Evolutionary conservation across 2,113 vertebrate genomes (phyloP), one percentile per base, ranked within the genome.

Genomic region (Tringa solitaria): DNA sequence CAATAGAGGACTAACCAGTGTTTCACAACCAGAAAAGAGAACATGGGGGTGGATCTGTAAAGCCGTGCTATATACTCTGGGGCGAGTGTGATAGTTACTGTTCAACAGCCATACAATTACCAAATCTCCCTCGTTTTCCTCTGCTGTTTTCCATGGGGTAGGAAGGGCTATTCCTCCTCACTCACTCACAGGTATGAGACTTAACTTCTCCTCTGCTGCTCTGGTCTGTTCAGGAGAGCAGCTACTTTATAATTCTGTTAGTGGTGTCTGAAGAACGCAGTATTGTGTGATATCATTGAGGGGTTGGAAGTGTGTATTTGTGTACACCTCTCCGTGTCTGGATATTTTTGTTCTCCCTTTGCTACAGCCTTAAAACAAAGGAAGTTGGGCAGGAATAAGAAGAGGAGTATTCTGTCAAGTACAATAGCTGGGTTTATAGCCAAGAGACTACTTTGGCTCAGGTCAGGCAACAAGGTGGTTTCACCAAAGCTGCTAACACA

Each of bases 21-120:
- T 76, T 93, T 90, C 39, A 82, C 69, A 68, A 54, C 43, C 27
- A 56, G 65, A 75, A 89, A 78, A 78, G 24, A 4, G 6, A 76
- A 59, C 8, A 33, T 41, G 64, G 32, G 17, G 2, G 3, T 74
- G 54, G 13, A 4, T 91, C 70, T 91, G n/a, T 68, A 33, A 75
- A 75, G 26, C 54, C 1, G 0, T 28, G 57, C 22, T 75, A 2
- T 0, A 1, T 48, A 18, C 56, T 56, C 13, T 72, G 56, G 15
- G 12, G 7, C 2, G 0, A 39, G 10, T 57, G 27, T 48, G 30
- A 54, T 41, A 19, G 45, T 54, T 51, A 20, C 50, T 74, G 22
- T 65, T 82, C 60, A 57, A 3, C 17, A 20, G 39, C 46, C 10
- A 8, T 26, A 77, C 63, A 84, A 64, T 43, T 78, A 35, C 39